Evolutionary conservation across 2,113 vertebrate genomes (phyloP).

Genomic region (Cheilinus undulatus): DNA sequence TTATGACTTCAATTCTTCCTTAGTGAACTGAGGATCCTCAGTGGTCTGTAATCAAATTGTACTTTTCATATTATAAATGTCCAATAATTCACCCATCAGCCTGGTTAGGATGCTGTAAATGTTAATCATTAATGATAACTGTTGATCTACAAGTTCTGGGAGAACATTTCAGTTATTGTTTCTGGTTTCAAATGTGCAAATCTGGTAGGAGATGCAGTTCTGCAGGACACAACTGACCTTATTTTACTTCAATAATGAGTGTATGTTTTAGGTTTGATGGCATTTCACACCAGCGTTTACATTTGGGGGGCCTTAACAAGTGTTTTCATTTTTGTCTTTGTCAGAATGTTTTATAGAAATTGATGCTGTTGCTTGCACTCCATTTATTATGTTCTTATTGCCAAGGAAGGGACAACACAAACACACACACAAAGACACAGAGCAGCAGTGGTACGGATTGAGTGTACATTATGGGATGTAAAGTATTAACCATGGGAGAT

Average conservation of each 20-base stretch:
- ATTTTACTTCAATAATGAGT: slow-evolving; percentile 38
- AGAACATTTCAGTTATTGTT: background rate
- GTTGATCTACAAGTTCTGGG: slow-evolving; percentile 1
- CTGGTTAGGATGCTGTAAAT: background rate
- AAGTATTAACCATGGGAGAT: slow-evolving; percentile 65
- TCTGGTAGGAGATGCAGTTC: slow-evolving; percentile 8
- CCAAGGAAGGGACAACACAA: slow-evolving; percentile 73
- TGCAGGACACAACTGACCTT: slow-evolving; percentile 32
- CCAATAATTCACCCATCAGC: background rate
- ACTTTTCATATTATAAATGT: slow-evolving; percentile 18
- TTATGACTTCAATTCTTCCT: background rate
- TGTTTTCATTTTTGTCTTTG: slow-evolving; percentile 58
- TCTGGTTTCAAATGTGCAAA: background rate
- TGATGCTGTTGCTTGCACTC: slow-evolving; percentile 75
- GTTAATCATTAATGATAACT: background rate
- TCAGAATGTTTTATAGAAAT: slow-evolving; percentile 64
- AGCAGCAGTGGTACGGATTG: slow-evolving; percentile 47
- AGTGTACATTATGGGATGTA: slow-evolving; percentile 71
- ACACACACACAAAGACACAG: slow-evolving; percentile 26
- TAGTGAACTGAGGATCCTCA: too few relatives aligned
- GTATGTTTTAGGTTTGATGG: slow-evolving; percentile 56
- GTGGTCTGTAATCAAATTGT: too few relatives aligned
- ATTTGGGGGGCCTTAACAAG: slow-evolving; percentile 65
- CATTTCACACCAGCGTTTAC: slow-evolving; percentile 78
- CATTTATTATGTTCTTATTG: slow-evolving; percentile 76